Base-by-base conservation (phyloP, 1,140 invertebrate genomes). In the Ceratosolen fusciceps region DNA sequence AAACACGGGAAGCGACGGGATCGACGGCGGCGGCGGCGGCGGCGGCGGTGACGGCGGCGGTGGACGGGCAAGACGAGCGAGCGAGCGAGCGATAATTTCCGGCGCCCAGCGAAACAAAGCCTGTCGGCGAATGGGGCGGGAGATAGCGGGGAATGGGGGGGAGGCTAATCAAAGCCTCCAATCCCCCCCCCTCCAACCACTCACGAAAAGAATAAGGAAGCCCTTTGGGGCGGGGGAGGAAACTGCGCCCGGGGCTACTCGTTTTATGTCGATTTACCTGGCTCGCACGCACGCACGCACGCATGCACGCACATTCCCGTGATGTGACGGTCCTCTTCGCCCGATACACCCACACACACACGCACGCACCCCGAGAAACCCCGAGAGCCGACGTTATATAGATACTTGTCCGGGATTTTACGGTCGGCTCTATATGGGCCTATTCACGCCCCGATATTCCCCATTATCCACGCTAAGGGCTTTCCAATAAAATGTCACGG, bases 11-110 rank as follows among this genome's bases (percentile, higher is more conserved):
- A 52, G 60, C 58, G 26, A 9, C 52, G 34, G n/a, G 5, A 31
- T 52, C 14, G 58, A 60, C n/a, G n/a, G n/a, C n/a, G n/a, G n/a
- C n/a, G n/a, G n/a, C n/a, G n/a, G n/a, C n/a, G n/a, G n/a, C n/a
- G n/a, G n/a, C n/a, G n/a, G n/a, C n/a, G n/a, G n/a, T n/a, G n/a
- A n/a, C n/a, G n/a, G n/a, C n/a, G n/a, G n/a, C n/a, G n/a, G n/a
- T n/a, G n/a, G n/a, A n/a, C 26, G 19, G 1, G 10, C 0, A 43
- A 43, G 62, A 67, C 56, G 31, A 58, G 49, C 21, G 14, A n/a
- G n/a, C n/a, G n/a, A n/a, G n/a, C n/a, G n/a, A n/a, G n/a, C 54
- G 58, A 74, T 74, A 74, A 79, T 79, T 73, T 79, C 58, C 60
- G 68, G 31, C 4, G 16, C 12, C 34, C 54, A 0, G 9, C 1